These are phyloP conservation scores for Budorcas taxicolor DNA, from an alignment of 2,113 vertebrate genomes.

Conservation along the genomic window DNA sequence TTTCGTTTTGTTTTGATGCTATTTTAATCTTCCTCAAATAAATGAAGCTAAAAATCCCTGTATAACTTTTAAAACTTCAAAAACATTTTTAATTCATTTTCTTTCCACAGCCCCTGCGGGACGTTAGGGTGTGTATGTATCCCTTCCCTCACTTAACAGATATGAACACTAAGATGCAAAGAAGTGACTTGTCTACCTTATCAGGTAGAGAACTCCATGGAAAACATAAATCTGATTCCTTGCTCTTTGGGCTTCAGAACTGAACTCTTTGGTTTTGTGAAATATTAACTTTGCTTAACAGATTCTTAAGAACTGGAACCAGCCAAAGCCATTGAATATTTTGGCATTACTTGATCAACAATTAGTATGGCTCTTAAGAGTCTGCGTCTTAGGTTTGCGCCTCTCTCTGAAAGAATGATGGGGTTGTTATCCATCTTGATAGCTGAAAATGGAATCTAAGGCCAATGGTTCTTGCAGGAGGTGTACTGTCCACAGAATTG, in stretches of 20 bases:
- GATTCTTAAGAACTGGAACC: constrained; percentile 39
- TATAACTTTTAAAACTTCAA: not conserved
- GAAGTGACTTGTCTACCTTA: not conserved
- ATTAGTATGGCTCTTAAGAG: constrained; percentile 15
- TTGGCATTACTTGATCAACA: constrained; percentile 33
- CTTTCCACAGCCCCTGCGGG: not conserved
- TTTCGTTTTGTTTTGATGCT: not conserved
- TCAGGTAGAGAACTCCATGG: not conserved
- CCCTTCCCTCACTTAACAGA: not conserved
- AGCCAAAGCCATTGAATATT: not conserved
- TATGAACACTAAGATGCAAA: not conserved
- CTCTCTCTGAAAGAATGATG: not conserved
- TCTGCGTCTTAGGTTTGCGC: not conserved
- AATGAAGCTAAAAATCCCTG: not conserved
- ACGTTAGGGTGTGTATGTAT: not conserved
- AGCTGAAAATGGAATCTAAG: constrained; percentile 7
- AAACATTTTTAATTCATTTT: not conserved
- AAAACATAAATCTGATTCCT: not conserved
- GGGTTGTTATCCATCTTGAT: constrained; percentile 28
- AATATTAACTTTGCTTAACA: constrained; percentile 45
- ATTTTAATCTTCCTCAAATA: not conserved
- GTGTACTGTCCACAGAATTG: not conserved
- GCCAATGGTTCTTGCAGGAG: not conserved
- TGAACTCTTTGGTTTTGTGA: constrained; percentile 28
- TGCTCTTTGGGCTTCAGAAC: not conserved